Evolutionary conservation across 1,140 invertebrate genomes (phyloP).

Genomic region (Drosophila ercepeae): DNA sequence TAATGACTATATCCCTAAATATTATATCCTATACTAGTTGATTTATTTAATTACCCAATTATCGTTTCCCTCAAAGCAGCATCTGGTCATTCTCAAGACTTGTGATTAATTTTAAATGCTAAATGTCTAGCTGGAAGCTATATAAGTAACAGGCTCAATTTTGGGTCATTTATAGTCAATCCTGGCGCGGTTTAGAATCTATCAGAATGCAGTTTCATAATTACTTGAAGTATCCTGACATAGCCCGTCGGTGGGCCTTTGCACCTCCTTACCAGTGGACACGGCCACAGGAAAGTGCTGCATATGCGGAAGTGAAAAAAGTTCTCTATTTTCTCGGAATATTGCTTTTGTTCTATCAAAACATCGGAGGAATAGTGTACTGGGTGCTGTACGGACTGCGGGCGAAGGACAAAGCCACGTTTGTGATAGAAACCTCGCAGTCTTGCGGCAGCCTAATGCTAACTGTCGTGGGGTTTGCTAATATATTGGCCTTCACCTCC

Average conservation of each 20-base stretch:
- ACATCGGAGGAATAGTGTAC: not conserved
- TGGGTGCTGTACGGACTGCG: not conserved
- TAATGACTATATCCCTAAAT: too few species aligned
- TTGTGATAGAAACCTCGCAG: not conserved
- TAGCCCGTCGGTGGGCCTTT: not conserved
- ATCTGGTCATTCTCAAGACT: conserved; percentile 9
- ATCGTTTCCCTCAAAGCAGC: not conserved
- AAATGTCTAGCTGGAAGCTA: not conserved
- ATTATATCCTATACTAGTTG: too few species aligned
- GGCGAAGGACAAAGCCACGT: not conserved
- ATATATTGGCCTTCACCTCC: not conserved
- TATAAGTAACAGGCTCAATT: not conserved
- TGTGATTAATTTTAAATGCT: not conserved
- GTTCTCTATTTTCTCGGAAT: not conserved
- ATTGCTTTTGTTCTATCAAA: not conserved
- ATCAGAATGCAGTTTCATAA: not conserved
- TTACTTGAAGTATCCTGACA: not conserved
- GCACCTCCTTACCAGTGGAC: not conserved
- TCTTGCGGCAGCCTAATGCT: not conserved
- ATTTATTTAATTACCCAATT: too few species aligned
- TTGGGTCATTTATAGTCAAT: not conserved
- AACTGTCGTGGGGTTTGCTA: not conserved
- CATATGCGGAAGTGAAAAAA: not conserved
- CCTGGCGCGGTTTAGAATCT: not conserved
- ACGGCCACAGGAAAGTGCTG: not conserved